phyloP scores from a whole-genome alignment of 2,797 vertebrate genomes.

The Pteronotus mesoamericanus region DNA sequence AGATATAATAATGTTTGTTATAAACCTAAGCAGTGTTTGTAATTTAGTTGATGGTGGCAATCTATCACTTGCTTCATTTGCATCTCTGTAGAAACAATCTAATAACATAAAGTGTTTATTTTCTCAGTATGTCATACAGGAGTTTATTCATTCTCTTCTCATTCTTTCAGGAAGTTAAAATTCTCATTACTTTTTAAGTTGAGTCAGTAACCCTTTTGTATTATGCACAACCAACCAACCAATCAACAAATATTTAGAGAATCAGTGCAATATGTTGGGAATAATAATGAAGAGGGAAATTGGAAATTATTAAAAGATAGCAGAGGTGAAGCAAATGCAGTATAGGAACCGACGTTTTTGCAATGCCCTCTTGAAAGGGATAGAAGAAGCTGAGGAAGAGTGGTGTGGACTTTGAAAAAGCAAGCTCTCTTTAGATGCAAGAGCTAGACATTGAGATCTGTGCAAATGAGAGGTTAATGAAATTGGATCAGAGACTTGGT shows the following conservation, averaged over 20 bases:
- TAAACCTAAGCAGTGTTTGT: background rate
- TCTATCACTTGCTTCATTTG: conserved; percentile 39
- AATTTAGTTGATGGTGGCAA: conserved; percentile 16
- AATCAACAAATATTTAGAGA: conserved; percentile 41
- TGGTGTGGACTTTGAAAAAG: background rate
- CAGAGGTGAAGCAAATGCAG: background rate
- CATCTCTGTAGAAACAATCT: background rate
- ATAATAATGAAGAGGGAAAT: conserved; percentile 9
- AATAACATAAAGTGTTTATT: conserved; percentile 52
- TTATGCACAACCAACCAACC: conserved; percentile 53
- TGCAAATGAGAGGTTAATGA: background rate
- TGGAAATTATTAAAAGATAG: background rate
- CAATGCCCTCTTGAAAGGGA: background rate
- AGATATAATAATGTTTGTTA: background rate
- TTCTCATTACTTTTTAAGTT: conserved; percentile 66
- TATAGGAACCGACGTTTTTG: background rate
- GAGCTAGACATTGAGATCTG: background rate
- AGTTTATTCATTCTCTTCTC: conserved; percentile 27
- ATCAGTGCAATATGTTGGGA: conserved; percentile 1
- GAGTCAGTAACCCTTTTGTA: conserved; percentile 54
- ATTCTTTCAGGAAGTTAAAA: background rate
- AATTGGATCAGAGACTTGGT: background rate
- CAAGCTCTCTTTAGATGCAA: background rate
- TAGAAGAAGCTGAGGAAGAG: background rate
- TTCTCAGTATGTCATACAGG: conserved; percentile 34